Base-by-base conservation (phyloP, 2,113 vertebrate genomes). In the Egretta garzetta region DNA sequence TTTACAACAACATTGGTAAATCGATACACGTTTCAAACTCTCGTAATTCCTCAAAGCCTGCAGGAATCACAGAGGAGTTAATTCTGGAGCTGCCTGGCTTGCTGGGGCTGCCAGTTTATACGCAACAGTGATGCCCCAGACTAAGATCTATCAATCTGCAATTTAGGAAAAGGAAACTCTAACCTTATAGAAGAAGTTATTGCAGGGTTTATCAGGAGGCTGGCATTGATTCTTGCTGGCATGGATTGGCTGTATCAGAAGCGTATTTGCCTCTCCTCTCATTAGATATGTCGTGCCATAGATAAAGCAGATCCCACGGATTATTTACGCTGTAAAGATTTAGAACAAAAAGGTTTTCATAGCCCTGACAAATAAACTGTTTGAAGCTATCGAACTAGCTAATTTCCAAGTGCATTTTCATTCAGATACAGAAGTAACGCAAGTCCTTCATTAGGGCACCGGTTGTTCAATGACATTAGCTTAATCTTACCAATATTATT, bases 31-130 rank as follows among this genome's bases (percentile, higher is more conserved):
- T 67, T 92, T 90, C 56, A 76, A 86, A 73, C 71, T 76, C 83
- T 82, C 55, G 11, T 96, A 92, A 95, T 97, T 95, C 92, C 93
- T 62, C 41, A 82, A 77, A 93, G 79, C 82, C 85, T 86, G 70
- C 75, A 88, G 63, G 59, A 92, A 90, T 88, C 94, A 97, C 92
- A 93, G 79, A 88, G 63, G 67, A 95, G 75, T 88, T 88, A 88
- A 88, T 83, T 92, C 82, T 86, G 63, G 67, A 90, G 62, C 71
- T 66, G 53, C 18, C 52, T 75, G 72, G n/a, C n/a, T 85, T 88
- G 77, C 92, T 76, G 79, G 47, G 33, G 50, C 50, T 77, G 80
- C 41, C 67, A 68, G 63, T 77, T 93, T 66, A 64, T 41, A 73
- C 8, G 50, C 62, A 88, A 90, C 27, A 88, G 73, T 6, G 6